These are phyloP conservation scores for Champsocephalus esox DNA, from an alignment of 2,797 vertebrate species.

Conservation along the genomic window DNA sequence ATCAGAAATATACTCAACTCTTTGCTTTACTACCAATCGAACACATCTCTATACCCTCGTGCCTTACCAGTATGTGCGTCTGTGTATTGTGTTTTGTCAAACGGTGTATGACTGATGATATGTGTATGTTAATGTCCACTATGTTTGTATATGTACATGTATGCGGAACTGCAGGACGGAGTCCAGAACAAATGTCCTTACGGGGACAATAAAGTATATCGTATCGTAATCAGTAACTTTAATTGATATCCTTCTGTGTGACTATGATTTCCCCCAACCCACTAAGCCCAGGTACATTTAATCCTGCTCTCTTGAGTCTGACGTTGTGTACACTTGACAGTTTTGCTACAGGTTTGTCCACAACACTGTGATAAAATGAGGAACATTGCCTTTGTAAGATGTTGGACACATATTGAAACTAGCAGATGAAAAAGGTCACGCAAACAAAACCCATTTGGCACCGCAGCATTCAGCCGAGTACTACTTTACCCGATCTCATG, in stretches of 20 bases:
- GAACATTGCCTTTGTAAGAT: conserved; percentile 31
- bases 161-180: too few relatives aligned
- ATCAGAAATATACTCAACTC: background rate
- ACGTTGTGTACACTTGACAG: conserved; percentile 41
- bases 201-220: too few relatives aligned
- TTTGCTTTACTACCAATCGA: conserved; percentile 3
- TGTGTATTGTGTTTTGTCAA: too few relatives aligned
- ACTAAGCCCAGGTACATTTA: background rate
- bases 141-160: too few relatives aligned
- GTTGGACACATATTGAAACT: conserved; percentile 58
- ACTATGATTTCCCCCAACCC: background rate
- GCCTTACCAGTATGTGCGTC: background rate
- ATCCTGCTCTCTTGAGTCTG: conserved; percentile 9
- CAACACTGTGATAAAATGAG: conserved; percentile 41
- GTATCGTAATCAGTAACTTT: background rate
- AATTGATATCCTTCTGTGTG: background rate
- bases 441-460: conserved; percentile 37
- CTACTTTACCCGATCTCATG: conserved; percentile 29
- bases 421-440: conserved; percentile 56
- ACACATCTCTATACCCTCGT: background rate
- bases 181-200: too few relatives aligned
- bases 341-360: conserved; percentile 47
- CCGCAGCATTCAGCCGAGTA: conserved; percentile 35
- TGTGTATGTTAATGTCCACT: too few relatives aligned
- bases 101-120: too few relatives aligned